phyloP scores from a whole-genome alignment of 1,140 invertebrate species.

The Lerema accius region DNA sequence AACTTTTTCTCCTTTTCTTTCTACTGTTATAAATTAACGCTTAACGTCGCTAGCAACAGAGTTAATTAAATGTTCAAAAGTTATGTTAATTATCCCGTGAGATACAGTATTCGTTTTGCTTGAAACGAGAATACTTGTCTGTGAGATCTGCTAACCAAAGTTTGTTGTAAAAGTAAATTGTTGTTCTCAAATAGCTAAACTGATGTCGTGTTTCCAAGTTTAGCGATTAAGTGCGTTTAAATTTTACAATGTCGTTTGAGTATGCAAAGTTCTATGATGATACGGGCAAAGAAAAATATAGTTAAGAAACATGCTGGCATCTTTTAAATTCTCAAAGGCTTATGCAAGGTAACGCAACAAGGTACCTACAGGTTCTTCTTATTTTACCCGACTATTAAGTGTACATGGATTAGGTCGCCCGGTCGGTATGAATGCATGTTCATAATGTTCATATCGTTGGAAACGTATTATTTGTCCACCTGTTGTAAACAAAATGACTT shows the following conservation, averaged over 20 bases:
- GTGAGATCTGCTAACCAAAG: neutral
- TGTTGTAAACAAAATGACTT: too few relatives aligned
- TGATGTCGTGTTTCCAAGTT: slow-evolving; percentile 25
- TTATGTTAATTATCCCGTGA: slow-evolving; percentile 30
- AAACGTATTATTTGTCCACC: too few relatives aligned
- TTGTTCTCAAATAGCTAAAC: slow-evolving; percentile 28
- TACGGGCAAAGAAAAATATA: too few relatives aligned
- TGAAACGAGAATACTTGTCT: neutral
- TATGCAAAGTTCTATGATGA: neutral
- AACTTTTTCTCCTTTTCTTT: slow-evolving; percentile 36
- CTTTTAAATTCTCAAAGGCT: too few relatives aligned
- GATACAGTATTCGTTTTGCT: slow-evolving; percentile 17
- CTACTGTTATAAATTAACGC: slow-evolving; percentile 21
- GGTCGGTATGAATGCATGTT: too few relatives aligned
- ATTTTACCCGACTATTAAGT: too few relatives aligned
- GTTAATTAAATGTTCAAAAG: slow-evolving; percentile 35
- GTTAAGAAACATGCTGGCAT: too few relatives aligned
- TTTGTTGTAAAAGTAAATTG: slow-evolving; percentile 2
- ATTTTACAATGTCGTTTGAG: neutral
- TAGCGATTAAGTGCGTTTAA: slow-evolving; percentile 16
- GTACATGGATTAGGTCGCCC: too few relatives aligned
- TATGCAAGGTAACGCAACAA: too few relatives aligned
- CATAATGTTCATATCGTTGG: too few relatives aligned
- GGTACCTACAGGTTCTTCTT: too few relatives aligned
- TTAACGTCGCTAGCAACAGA: slow-evolving; percentile 23